Evolutionary conservation across 2,113 vertebrate genomes (phyloP).

Genomic region (Antechinus flavipes): DNA sequence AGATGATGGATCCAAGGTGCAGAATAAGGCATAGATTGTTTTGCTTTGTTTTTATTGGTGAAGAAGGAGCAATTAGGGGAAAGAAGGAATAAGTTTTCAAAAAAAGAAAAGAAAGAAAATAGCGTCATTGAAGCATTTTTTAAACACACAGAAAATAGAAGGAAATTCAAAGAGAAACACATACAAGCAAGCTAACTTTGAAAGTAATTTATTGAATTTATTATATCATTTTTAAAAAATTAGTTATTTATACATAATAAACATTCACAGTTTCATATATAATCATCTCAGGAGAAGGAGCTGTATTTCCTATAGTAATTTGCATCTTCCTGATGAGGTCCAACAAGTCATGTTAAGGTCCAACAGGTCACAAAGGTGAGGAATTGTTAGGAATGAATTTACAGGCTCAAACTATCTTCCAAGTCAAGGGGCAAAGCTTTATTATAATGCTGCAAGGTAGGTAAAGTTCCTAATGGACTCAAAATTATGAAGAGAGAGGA

Average conservation of each 20-base stretch:
- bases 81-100: not conserved
- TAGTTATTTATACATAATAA: not conserved
- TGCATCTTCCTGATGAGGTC: not conserved
- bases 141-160: not conserved
- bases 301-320: not conserved
- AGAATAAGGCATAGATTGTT: not conserved
- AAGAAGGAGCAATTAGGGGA: not conserved
- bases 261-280: not conserved
- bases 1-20: not conserved
- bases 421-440: too few relatives aligned
- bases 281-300: not conserved
- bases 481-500: too few relatives aligned
- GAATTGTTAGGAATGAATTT: too few relatives aligned
- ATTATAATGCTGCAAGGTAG: too few relatives aligned
- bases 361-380: too few relatives aligned
- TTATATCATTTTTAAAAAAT: not conserved
- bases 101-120: not conserved
- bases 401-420: too few relatives aligned
- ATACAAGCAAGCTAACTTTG: not conserved
- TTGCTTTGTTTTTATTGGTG: not conserved
- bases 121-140: not conserved
- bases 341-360: too few relatives aligned
- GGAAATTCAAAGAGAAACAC: not conserved
- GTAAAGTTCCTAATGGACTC: too few relatives aligned
- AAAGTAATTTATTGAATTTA: not conserved